phyloP scores from a whole-genome alignment of 2,888 invertebrate genomes.

The Xanthia icteritia region DNA sequence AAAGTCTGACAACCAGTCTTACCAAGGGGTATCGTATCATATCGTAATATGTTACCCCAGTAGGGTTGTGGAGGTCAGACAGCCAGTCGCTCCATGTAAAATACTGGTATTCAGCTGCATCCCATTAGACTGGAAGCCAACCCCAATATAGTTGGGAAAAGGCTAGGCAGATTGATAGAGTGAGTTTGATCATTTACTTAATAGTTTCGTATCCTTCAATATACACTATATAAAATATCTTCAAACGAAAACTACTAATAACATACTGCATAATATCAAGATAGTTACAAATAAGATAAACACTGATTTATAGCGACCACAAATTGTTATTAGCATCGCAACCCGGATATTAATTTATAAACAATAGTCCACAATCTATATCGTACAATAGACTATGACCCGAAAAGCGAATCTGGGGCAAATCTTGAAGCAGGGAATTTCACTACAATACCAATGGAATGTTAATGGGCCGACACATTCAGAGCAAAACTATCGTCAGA shows the following conservation, averaged over 20 bases:
- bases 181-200: neutral
- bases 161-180: neutral
- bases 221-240: neutral
- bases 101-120: no score
- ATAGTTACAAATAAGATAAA: slow-evolving; percentile 55
- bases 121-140: no score
- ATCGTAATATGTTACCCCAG: no score
- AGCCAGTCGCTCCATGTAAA: no score
- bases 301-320: slow-evolving; percentile 58
- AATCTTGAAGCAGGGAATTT: slow-evolving; percentile 71
- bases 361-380: slow-evolving; percentile 67
- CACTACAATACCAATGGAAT: slow-evolving; percentile 71
- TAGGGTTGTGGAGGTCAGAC: no score
- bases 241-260: slow-evolving; percentile 9
- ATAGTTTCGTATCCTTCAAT: neutral
- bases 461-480: slow-evolving; percentile 72
- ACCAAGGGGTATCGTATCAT: no score
- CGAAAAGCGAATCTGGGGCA: slow-evolving; percentile 70
- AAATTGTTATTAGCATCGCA: slow-evolving; percentile 56
- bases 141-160: no score
- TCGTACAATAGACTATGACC: slow-evolving; percentile 70
- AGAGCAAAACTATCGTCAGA: slow-evolving; percentile 61
- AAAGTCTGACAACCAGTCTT: no score
- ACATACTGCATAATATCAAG: slow-evolving; percentile 20
- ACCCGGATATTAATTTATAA: slow-evolving; percentile 69